A percentile compares a stretch with the other conserved stretches of the same genome.
phyloP scores from a whole-genome alignment of 1,140 invertebrate species.

The Chironomus striatipennis region DNA sequence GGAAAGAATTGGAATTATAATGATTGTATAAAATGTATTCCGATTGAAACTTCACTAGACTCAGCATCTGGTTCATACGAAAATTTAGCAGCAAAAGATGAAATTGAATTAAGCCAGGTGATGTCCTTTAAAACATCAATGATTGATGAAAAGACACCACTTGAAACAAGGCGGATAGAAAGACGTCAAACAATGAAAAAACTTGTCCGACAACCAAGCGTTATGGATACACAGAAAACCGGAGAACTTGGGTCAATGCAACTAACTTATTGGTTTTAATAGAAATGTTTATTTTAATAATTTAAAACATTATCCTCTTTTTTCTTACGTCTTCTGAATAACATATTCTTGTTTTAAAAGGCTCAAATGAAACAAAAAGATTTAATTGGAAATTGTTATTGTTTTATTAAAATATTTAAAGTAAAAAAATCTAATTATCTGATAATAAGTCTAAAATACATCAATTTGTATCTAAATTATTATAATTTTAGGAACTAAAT shows the following conservation, averaged over 20 bases:
- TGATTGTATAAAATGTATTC: slow-evolving; percentile 60
- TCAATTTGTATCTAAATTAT: no score
- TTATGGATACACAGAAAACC: slow-evolving; percentile 67
- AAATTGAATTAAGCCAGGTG: slow-evolving; percentile 31
- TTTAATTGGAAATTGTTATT: no score
- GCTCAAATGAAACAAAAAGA: no score
- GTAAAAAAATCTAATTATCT: no score
- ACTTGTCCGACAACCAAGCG: slow-evolving; percentile 61
- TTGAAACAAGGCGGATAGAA: slow-evolving; percentile 34
- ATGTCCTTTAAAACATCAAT: not conserved
- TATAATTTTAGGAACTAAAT: no score
- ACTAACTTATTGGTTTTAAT: slow-evolving; percentile 74
- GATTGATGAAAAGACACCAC: slow-evolving; percentile 38
- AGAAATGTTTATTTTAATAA: not conserved
- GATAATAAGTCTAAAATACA: no score
- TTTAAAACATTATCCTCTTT: not conserved
- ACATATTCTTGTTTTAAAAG: not conserved
- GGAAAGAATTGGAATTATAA: slow-evolving; percentile 71
- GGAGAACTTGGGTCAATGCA: slow-evolving; percentile 62
- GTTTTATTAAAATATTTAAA: no score
- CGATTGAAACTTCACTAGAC: slow-evolving; percentile 29
- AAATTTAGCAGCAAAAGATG: slow-evolving; percentile 43
- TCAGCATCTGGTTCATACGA: slow-evolving; percentile 47
- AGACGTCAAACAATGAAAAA: slow-evolving; percentile 51
- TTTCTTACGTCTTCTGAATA: not conserved